Percentiles rank a stretch among this genome's conserved stretches.
These are phyloP conservation scores for Pygathrix nemaeus DNA, from an alignment of 2,113 vertebrate genomes.

Conservation along the genomic window DNA sequence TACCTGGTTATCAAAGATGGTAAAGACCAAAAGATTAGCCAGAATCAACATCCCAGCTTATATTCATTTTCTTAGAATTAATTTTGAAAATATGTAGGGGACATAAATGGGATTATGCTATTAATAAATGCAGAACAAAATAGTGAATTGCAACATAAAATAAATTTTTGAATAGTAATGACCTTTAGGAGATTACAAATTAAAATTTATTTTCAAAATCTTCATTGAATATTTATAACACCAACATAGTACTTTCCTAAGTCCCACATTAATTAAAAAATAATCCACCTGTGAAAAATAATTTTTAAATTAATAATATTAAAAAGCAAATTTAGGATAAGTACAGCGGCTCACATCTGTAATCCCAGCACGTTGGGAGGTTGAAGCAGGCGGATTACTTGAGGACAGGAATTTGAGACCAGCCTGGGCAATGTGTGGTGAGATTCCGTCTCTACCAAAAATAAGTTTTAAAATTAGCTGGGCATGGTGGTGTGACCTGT, in stretches of 20 bases:
- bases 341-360: not conserved
- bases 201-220: conserved; percentile 47
- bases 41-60: not conserved
- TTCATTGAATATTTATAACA: conserved; percentile 27
- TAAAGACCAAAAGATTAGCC: not conserved
- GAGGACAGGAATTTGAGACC: not conserved
- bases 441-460: not conserved
- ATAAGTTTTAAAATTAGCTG: not conserved
- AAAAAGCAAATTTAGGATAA: not conserved
- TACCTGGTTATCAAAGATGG: conserved; percentile 22
- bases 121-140: not conserved
- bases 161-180: not conserved
- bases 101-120: not conserved
- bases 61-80: not conserved
- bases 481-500: not conserved
- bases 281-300: not conserved
- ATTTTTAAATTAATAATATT: not conserved
- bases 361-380: not conserved
- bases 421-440: not conserved
- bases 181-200: not conserved
- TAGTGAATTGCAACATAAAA: not conserved
- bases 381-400: not conserved
- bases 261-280: not conserved
- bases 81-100: conserved; percentile 3
- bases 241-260: not conserved